Evolutionary conservation across 2,888 invertebrate genomes (phyloP).

Genomic region (Agrochola lychnidis): DNA sequence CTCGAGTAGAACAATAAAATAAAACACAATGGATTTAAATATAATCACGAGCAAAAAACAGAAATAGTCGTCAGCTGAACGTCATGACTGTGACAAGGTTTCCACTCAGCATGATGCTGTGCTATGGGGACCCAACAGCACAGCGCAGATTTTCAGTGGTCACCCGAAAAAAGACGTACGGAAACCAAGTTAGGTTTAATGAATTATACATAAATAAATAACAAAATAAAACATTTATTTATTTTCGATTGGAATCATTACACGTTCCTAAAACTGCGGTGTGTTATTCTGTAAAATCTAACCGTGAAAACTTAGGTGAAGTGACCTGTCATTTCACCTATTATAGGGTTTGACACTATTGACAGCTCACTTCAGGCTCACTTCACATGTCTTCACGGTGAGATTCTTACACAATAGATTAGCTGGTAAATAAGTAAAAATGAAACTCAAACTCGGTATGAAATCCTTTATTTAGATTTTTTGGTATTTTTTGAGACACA

Average conservation of each 20-base stretch:
- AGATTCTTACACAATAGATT: neutral
- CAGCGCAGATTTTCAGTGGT: too few relatives aligned
- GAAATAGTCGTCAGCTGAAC: too few relatives aligned
- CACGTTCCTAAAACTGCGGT: neutral
- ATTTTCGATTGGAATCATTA: neutral
- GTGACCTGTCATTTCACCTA: neutral
- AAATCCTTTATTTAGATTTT: slow-evolving; percentile 87
- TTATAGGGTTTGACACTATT: neutral
- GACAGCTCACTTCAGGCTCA: neutral
- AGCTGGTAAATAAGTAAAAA: slow-evolving; percentile 32
- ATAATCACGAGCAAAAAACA: too few relatives aligned
- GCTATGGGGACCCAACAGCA: too few relatives aligned
- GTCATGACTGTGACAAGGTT: too few relatives aligned
- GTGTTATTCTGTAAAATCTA: neutral
- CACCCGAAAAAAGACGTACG: too few relatives aligned
- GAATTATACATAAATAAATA: too few relatives aligned
- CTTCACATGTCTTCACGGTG: neutral
- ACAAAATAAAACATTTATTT: too few relatives aligned
- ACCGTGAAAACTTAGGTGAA: neutral
- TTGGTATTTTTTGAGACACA: slow-evolving; percentile 88
- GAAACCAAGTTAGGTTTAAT: too few relatives aligned
- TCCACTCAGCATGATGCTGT: too few relatives aligned
- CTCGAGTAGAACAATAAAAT: too few relatives aligned
- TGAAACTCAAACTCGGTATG: slow-evolving; percentile 79
- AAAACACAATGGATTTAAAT: too few relatives aligned